A percentile compares a stretch with the other conserved stretches of the same genome.
These are phyloP conservation scores for Monoplex corrugatus DNA, from an alignment of 2,888 invertebrate genomes.

Conservation along the genomic window DNA sequence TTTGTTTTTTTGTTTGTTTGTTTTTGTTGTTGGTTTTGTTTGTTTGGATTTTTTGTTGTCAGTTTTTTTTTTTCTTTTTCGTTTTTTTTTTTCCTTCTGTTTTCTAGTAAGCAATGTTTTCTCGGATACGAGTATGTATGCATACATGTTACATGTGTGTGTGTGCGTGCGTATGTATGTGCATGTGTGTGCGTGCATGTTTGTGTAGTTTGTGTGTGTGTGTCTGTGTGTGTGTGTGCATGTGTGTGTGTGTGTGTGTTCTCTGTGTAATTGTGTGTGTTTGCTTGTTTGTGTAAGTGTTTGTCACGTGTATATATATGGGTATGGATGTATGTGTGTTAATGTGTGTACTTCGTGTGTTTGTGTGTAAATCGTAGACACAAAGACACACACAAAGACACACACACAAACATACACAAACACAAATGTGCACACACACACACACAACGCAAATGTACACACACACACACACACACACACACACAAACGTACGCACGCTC, in stretches of 20 bases:
- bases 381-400: background rate
- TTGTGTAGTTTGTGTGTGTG: background rate
- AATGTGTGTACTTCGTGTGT: background rate
- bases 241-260: slow-evolving; percentile 3
- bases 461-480: too few species aligned
- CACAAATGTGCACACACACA: background rate
- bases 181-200: background rate
- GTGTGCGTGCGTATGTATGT: slow-evolving; percentile 6
- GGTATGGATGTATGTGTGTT: background rate
- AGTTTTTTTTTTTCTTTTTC: background rate
- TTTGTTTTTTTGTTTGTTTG: background rate
- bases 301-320: background rate
- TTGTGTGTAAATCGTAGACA: too few species aligned
- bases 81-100: background rate
- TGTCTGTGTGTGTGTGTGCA: background rate
- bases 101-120: background rate
- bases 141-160: too few species aligned
- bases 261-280: background rate
- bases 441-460: too few species aligned
- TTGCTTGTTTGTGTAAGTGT: background rate
- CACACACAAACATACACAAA: background rate
- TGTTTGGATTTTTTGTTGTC: background rate
- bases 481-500: too few species aligned
- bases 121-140: too few species aligned
- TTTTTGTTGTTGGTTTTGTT: background rate